phyloP scores from a whole-genome alignment of 1,140 invertebrate species.

The Drosophila pectinifera region DNA sequence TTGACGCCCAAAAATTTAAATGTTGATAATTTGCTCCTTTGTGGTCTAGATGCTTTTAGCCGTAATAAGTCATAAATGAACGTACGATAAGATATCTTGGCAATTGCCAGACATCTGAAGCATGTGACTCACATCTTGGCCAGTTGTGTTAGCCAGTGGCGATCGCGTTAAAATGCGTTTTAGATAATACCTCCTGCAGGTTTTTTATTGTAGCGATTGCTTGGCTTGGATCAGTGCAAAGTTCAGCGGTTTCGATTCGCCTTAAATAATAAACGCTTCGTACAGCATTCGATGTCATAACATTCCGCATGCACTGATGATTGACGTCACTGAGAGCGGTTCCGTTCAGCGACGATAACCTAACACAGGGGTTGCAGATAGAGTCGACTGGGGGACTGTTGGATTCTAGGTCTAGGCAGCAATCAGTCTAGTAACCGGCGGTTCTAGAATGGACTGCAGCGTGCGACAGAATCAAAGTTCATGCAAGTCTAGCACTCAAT shows the following conservation, averaged over 20 bases:
- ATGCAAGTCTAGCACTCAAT: too few relatives aligned
- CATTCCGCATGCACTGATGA: constrained; percentile 42
- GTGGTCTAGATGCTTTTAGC: constrained; percentile 27
- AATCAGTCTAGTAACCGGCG: constrained; percentile 1
- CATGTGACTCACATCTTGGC: constrained; percentile 33
- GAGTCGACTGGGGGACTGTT: constrained; percentile 4
- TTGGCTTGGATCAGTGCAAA: constrained; percentile 20
- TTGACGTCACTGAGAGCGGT: constrained; percentile 61
- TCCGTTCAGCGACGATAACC: constrained; percentile 56
- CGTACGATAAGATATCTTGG: constrained; percentile 29
- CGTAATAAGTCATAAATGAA: constrained; percentile 12
- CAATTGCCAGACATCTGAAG: constrained; percentile 26
- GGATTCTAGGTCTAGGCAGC: constrained; percentile 28
- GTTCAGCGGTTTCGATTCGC: constrained; percentile 14
- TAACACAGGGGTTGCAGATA: constrained; percentile 19
- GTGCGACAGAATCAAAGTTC: constrained; percentile 10
- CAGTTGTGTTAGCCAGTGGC: constrained; percentile 16
- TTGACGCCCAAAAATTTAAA: constrained; percentile 16
- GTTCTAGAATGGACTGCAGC: constrained; percentile 25
- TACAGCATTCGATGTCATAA: constrained; percentile 57
- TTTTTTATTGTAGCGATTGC: not conserved
- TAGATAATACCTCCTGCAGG: constrained; percentile 3
- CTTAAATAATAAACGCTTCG: constrained; percentile 10
- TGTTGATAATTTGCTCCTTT: constrained; percentile 18
- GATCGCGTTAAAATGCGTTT: constrained; percentile 23